Evolutionary conservation across 1,140 invertebrate genomes (phyloP).

Genomic region (Drosophila teissieri): DNA sequence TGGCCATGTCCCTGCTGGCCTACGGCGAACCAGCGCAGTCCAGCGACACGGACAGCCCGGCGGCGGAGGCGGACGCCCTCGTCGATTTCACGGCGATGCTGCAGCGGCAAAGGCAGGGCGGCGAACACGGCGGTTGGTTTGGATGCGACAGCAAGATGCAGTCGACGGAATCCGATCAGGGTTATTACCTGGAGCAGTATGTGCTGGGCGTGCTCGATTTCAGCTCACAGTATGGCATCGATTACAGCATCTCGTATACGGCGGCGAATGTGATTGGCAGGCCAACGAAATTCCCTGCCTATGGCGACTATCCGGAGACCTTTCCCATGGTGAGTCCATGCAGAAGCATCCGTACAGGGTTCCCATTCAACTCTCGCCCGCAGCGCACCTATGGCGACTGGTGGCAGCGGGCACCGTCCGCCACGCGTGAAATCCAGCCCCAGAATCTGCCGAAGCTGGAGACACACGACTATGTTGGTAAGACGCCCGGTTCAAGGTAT

Average conservation of each 20-base stretch:
- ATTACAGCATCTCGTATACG: slow-evolving; percentile 94
- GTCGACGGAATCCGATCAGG: slow-evolving; percentile 37
- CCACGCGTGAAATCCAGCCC: slow-evolving; percentile 89
- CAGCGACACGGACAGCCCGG: slow-evolving; percentile 39
- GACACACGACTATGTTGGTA: slow-evolving; percentile 95
- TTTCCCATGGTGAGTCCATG: slow-evolving; percentile 91
- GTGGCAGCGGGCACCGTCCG: slow-evolving; percentile 93
- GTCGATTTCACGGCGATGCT: slow-evolving; percentile 68
- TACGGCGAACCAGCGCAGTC: slow-evolving; percentile 13
- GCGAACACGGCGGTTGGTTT: slow-evolving; percentile 30
- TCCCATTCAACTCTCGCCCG: slow-evolving; percentile 10
- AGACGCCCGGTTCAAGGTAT: slow-evolving; percentile 24
- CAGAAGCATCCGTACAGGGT: slow-evolving; percentile 26
- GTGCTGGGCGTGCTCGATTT: slow-evolving; percentile 91
- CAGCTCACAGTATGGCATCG: slow-evolving; percentile 95
- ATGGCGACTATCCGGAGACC: slow-evolving; percentile 95
- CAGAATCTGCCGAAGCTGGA: slow-evolving; percentile 88
- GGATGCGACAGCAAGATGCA: slow-evolving; percentile 31
- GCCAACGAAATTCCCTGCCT: slow-evolving; percentile 92
- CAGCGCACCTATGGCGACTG: slow-evolving; percentile 95
- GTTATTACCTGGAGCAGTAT: slow-evolving; percentile 87
- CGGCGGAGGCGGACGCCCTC: slow-evolving; percentile 49
- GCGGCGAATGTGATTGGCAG: slow-evolving; percentile 93
- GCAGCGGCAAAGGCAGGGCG: slow-evolving; percentile 20
- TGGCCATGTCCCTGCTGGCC: slow-evolving; percentile 61